Evolutionary conservation across 2,888 invertebrate genomes (phyloP).

Genomic region (Drosophila siamana): DNA sequence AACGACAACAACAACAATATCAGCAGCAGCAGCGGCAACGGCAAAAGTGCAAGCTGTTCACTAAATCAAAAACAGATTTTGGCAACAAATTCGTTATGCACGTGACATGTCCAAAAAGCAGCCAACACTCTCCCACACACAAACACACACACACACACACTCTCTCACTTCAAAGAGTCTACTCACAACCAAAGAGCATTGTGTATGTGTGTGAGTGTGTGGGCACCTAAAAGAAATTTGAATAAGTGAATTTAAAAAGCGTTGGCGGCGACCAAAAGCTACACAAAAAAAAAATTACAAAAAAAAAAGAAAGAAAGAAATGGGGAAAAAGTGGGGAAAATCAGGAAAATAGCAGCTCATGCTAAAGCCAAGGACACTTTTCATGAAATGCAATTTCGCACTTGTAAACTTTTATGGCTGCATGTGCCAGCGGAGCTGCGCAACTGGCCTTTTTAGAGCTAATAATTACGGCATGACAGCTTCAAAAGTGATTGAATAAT

Average conservation of each 20-base stretch:
- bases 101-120: constrained; percentile 74
- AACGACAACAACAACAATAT: too few relatives aligned
- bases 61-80: constrained; percentile 80
- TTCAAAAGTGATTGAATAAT: background rate
- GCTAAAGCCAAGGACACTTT: constrained; percentile 75
- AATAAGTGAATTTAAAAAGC: constrained; percentile 80
- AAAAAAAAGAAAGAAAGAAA: constrained; percentile 2
- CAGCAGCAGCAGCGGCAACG: constrained; percentile 8
- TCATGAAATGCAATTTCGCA: constrained; percentile 80
- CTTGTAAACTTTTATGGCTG: constrained; percentile 79
- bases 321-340: background rate
- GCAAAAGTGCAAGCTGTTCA: constrained; percentile 73
- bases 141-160: constrained; percentile 31
- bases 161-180: constrained; percentile 14
- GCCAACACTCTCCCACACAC: constrained; percentile 37
- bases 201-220: constrained; percentile 25
- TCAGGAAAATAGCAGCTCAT: constrained; percentile 43
- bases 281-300: constrained; percentile 11
- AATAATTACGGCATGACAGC: background rate
- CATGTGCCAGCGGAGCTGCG: constrained; percentile 40
- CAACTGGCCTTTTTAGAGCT: constrained; percentile 32
- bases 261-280: constrained; percentile 51
- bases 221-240: constrained; percentile 72
- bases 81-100: constrained; percentile 81
- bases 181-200: constrained; percentile 35